Evolutionary conservation across 2,113 vertebrate genomes (phyloP).

Genomic region (Brachyistius frenatus): DNA sequence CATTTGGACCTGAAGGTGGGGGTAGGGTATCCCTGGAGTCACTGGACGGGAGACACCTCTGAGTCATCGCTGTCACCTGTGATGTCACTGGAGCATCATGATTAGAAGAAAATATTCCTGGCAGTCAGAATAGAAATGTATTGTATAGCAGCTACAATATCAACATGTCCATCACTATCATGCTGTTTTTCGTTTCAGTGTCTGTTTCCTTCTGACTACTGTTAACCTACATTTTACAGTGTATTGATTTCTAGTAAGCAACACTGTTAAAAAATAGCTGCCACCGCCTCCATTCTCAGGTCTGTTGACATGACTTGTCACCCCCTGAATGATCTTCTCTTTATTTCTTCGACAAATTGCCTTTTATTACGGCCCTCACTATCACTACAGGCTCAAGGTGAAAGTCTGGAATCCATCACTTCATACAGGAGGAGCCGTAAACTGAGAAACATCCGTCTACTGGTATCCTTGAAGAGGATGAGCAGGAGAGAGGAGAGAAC

Average conservation of each 20-base stretch:
- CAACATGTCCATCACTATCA: not conserved
- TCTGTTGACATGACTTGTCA: not conserved
- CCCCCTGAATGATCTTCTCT: not conserved
- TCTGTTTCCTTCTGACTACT: not conserved
- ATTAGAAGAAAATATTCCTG: constrained; percentile 31
- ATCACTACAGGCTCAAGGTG: not conserved
- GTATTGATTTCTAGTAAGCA: not conserved
- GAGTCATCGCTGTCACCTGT: constrained; percentile 67
- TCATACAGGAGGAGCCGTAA: constrained; percentile 18
- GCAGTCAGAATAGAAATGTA: not conserved
- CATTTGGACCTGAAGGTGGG: constrained; percentile 15
- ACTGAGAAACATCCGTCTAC: constrained; percentile 10
- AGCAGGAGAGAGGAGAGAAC: not conserved
- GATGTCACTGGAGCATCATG: constrained; percentile 40
- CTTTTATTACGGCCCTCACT: constrained; percentile 13
- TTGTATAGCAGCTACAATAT: not conserved
- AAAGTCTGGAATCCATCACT: constrained; percentile 1
- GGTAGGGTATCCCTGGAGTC: constrained; percentile 55
- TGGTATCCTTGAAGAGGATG: constrained; percentile 19
- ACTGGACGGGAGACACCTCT: constrained; percentile 56
- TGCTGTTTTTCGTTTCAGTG: not conserved
- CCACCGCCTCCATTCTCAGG: not conserved
- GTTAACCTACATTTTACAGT: not conserved
- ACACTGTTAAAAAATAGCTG: not conserved
- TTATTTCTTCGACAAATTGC: constrained; percentile 2